phyloP scores from a whole-genome alignment of 2,797 vertebrate genomes.

The Sebastes aleutianus region DNA sequence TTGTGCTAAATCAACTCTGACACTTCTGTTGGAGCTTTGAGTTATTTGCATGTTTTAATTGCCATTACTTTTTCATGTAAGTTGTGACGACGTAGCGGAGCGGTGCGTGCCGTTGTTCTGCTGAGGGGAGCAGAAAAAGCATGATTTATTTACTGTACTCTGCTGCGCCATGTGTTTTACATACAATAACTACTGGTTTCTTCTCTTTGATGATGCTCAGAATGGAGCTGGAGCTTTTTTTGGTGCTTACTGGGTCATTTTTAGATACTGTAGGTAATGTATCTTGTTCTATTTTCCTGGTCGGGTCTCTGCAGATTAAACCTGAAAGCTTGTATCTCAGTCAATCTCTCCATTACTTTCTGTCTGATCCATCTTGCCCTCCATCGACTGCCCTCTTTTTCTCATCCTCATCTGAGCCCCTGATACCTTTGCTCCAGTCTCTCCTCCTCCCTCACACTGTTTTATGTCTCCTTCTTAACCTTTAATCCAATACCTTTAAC shows the following conservation, averaged over 20 bases:
- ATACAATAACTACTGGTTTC: slow-evolving; percentile 32
- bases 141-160: slow-evolving; percentile 71
- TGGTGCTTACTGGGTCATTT: slow-evolving; percentile 32
- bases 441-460: slow-evolving; percentile 14
- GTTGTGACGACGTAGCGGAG: slow-evolving; percentile 18
- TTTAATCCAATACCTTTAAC: slow-evolving; percentile 16
- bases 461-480: slow-evolving; percentile 16
- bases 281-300: slow-evolving; percentile 40
- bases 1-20: slow-evolving; percentile 14
- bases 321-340: slow-evolving; percentile 47
- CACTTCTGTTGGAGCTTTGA: slow-evolving; percentile 42
- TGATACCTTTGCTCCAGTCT: slow-evolving; percentile 30
- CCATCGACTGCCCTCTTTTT: slow-evolving; percentile 5
- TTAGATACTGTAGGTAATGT: slow-evolving; percentile 22
- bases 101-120: slow-evolving; percentile 43
- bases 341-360: slow-evolving; percentile 27
- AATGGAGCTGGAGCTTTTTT: slow-evolving; percentile 21
- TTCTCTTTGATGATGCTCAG: slow-evolving; percentile 20
- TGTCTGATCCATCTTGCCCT: slow-evolving; percentile 24
- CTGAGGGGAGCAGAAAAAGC: slow-evolving; percentile 49
- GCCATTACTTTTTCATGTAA: slow-evolving; percentile 65
- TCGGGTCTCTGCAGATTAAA: slow-evolving; percentile 49
- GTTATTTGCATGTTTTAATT: slow-evolving; percentile 65
- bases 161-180: slow-evolving; percentile 51
- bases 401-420: neutral